A percentile compares a stretch with the other conserved stretches of the same genome.
phyloP scores from a whole-genome alignment of 1,140 invertebrate species.

The Ditylenchus dipsaci region DNA sequence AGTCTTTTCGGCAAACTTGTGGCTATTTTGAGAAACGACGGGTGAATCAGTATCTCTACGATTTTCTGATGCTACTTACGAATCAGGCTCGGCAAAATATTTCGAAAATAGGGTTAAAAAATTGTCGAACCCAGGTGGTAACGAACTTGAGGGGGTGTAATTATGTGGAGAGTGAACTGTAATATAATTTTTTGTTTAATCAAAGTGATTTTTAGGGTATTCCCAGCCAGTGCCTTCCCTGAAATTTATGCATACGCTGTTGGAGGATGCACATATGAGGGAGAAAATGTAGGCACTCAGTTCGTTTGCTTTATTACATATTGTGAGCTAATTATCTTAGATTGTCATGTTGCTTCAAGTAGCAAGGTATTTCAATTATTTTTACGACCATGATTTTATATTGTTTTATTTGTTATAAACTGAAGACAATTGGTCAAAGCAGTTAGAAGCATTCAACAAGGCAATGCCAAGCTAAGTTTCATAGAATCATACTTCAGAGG shows the following conservation, averaged over 20 bases:
- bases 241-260: conserved; percentile 11
- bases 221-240: conserved; percentile 30
- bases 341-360: conserved; percentile 83
- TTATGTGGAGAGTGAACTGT: too few species aligned
- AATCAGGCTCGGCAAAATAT: too few species aligned
- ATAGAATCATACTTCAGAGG: conserved; percentile 1
- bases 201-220: conserved; percentile 64
- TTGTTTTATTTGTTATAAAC: conserved; percentile 8
- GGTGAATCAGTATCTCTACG: too few species aligned
- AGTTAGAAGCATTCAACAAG: conserved; percentile 71
- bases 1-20: too few species aligned
- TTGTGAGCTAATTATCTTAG: neutral
- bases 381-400: too few species aligned
- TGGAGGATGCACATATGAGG: conserved; percentile 78
- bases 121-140: too few species aligned
- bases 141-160: too few species aligned
- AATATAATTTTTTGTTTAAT: too few species aligned
- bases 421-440: conserved; percentile 59
- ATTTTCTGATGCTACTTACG: too few species aligned
- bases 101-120: too few species aligned
- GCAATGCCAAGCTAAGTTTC: conserved; percentile 67
- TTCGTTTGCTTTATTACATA: neutral
- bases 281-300: conserved; percentile 69
- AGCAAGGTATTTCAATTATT: conserved; percentile 63
- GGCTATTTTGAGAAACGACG: too few species aligned